These are phyloP conservation scores for Corythoichthys intestinalis DNA, from an alignment of 2,113 vertebrate species.

Conservation along the genomic window DNA sequence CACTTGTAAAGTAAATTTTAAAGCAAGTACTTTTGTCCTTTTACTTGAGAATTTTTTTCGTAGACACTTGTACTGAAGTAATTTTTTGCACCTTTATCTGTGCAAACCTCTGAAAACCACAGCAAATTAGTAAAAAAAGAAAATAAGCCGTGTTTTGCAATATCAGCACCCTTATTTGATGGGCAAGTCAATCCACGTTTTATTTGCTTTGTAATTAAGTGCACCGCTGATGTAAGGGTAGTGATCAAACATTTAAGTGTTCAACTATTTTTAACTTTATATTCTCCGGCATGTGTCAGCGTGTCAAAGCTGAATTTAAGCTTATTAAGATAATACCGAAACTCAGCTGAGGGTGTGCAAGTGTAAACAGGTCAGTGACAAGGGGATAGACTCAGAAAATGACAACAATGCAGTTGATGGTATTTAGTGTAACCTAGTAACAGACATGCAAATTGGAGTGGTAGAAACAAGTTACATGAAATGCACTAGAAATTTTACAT, in stretches of 20 bases:
- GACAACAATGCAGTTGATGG: slow-evolving; percentile 42
- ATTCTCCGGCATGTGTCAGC: slow-evolving; percentile 9
- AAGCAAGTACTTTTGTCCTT: too few species aligned
- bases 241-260: slow-evolving; percentile 6
- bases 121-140: background rate
- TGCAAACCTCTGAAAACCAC: background rate
- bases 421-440: slow-evolving; percentile 21
- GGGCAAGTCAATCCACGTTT: background rate
- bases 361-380: slow-evolving; percentile 48
- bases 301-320: slow-evolving; percentile 24
- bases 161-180: background rate
- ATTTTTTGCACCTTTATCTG: too few species aligned
- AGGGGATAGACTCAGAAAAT: slow-evolving; percentile 37
- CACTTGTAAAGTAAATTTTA: too few species aligned
- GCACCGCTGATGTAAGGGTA: background rate
- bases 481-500: background rate
- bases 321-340: slow-evolving; percentile 20
- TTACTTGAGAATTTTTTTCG: too few species aligned
- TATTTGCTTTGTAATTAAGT: slow-evolving; percentile 25
- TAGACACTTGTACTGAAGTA: too few species aligned
- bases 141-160: background rate
- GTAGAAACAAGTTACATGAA: background rate
- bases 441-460: background rate
- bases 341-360: slow-evolving; percentile 14
- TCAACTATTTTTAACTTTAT: slow-evolving; percentile 3